Evolutionary conservation across 2,888 invertebrate species (phyloP), one percentile per base, ranked within the genome.

Genomic region (Sialis lutaria): DNA sequence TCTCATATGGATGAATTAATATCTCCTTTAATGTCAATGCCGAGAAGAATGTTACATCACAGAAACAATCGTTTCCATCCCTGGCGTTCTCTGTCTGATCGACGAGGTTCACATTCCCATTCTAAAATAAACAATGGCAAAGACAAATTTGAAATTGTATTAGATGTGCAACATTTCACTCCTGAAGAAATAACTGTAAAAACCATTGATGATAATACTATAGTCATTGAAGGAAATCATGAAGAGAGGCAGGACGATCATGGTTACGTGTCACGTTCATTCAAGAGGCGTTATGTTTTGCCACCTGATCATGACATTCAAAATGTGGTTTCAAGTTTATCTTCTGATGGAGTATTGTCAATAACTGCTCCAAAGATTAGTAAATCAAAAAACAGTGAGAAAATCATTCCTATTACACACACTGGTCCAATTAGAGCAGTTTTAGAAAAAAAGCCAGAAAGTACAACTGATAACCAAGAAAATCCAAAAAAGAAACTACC

Each of bases 161-260:
- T 79, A 48, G 79, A 81, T 53, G 76, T 80, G 33, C 77, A 76
- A 55, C 78, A 80, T 53, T 82, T 80, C 61, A 54, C 73, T 4
- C 81, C 81, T 0, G 75, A 77, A 49, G 81, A 82, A 60, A 73
- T 82, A 52, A 73, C 74, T 1, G 79, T 81, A 2, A 81, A 80
- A 57, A 71, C 76, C 0, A 64, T 72, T n/a, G 83, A 82, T 6
- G 40, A 45, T n/a, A 77, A 77, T 60, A 73, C 74, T 57, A 65
- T 64, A 43, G 68, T 80, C 1, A 71, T 77, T 4, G 76, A 79
- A 57, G 81, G 80, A 46, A 82, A 77, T 55, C 83, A 85, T 58
- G 82, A 82, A 56, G 83, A 84, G 61, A 79, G 77, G 52, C 74
- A 72, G 50, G 84, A 84, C 57, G 82, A 83, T 53, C 82, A 83